Evolutionary conservation across 2,113 vertebrate genomes (phyloP).

Genomic region (Thomomys bottae): DNA sequence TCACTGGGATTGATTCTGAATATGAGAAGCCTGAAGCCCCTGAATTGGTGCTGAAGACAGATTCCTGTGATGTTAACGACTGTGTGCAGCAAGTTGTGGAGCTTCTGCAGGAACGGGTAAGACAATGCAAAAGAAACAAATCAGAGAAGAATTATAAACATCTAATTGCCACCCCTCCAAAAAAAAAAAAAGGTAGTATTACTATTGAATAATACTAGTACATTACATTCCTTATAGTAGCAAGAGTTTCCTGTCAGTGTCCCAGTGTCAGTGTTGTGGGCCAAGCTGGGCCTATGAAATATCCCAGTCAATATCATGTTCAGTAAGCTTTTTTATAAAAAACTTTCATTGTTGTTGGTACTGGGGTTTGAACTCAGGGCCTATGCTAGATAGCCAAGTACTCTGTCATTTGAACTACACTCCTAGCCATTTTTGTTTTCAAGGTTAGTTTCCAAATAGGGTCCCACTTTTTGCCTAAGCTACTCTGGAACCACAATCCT

Average conservation of each 20-base stretch:
- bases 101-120: slow-evolving; percentile 96
- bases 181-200: background rate
- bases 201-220: background rate
- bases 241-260: background rate
- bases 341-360: too few species aligned
- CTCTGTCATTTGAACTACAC: too few species aligned
- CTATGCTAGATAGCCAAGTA: too few species aligned
- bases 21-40: slow-evolving; percentile 98
- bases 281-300: fast-evolving
- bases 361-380: too few species aligned
- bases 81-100: slow-evolving; percentile 97
- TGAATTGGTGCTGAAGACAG: slow-evolving; percentile 97
- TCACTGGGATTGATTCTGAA: slow-evolving; percentile 98
- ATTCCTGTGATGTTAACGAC: slow-evolving; percentile 96
- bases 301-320: background rate
- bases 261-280: background rate
- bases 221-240: background rate
- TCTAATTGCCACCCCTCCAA: background rate
- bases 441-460: too few species aligned
- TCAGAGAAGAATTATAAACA: background rate
- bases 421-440: too few species aligned
- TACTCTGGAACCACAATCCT: too few species aligned
- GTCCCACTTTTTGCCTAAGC: too few species aligned
- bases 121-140: background rate
- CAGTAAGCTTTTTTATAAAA: background rate